Conservation (phyloP, 2,797 vertebrate species). For the Buphagus erythrorhynchus region DNA sequence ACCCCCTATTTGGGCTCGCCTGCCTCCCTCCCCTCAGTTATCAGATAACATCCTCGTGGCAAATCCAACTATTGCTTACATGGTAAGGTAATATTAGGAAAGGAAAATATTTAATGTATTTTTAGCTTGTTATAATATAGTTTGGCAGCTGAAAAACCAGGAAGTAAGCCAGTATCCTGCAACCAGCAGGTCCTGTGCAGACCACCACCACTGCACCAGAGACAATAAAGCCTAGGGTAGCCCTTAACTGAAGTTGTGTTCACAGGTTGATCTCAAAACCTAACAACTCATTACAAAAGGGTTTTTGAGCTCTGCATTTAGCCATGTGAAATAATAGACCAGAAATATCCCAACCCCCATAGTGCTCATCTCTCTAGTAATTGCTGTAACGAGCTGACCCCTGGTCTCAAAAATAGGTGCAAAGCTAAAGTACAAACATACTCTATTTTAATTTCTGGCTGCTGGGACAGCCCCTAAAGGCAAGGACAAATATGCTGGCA, state of each 20-base stretch:
- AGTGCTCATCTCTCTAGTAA: background rate
- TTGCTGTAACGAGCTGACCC: background rate
- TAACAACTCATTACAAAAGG: background rate
- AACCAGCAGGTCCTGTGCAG: background rate
- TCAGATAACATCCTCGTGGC: conserved; percentile 63
- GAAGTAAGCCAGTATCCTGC: conserved; percentile 47
- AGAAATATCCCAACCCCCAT: background rate
- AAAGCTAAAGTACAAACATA: background rate
- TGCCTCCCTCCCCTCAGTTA: conserved; percentile 33
- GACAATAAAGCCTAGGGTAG: background rate
- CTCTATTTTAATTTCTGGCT: background rate
- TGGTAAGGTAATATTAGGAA: conserved; percentile 71
- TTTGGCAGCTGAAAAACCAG: conserved; percentile 69
- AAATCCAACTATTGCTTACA: conserved; percentile 56
- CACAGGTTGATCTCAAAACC: background rate
- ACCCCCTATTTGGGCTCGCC: background rate
- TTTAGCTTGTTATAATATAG: conserved; percentile 73
- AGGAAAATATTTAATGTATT: conserved; percentile 76
- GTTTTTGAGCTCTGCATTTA: background rate
- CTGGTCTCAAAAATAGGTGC: background rate
- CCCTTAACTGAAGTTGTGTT: background rate
- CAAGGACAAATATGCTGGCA: too few species aligned
- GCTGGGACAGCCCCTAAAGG: background rate
- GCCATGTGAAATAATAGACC: background rate
- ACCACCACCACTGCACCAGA: background rate